These are phyloP conservation scores for Microcebus jonahi DNA, from an alignment of 2,113 vertebrate species.

Conservation along the genomic window DNA sequence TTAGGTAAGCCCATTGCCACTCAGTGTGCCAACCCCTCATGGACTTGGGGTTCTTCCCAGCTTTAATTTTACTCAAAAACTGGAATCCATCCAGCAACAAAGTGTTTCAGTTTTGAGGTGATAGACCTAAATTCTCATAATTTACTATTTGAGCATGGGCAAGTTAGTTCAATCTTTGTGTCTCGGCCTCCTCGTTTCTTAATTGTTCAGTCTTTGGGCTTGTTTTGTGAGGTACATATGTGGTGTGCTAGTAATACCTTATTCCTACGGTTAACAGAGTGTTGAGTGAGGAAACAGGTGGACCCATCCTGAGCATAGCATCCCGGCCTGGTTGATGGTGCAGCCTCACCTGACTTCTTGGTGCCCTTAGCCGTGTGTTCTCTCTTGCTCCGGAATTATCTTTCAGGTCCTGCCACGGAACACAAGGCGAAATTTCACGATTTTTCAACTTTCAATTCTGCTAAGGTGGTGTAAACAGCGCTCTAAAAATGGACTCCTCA, in stretches of 20 bases:
- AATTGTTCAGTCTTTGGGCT: neutral
- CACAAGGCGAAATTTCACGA: neutral
- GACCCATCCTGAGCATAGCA: too few species aligned
- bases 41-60: neutral
- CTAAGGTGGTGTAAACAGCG: neutral
- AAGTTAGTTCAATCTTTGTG: neutral
- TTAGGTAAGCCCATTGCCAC: neutral
- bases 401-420: neutral
- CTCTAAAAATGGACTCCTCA: neutral
- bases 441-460: neutral
- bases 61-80: neutral
- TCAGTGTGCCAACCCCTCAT: neutral
- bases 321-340: accelerated
- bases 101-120: neutral
- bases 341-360: too few species aligned
- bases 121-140: neutral
- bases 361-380: neutral
- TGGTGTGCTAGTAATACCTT: neutral
- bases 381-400: neutral
- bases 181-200: neutral
- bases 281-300: neutral
- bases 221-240: neutral
- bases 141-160: neutral
- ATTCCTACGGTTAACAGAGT: neutral
- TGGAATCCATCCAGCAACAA: neutral